Evolutionary conservation across 1,140 invertebrate species (phyloP), one percentile per base, ranked within the genome.

Genomic region (Wasmannia auropunctata): DNA sequence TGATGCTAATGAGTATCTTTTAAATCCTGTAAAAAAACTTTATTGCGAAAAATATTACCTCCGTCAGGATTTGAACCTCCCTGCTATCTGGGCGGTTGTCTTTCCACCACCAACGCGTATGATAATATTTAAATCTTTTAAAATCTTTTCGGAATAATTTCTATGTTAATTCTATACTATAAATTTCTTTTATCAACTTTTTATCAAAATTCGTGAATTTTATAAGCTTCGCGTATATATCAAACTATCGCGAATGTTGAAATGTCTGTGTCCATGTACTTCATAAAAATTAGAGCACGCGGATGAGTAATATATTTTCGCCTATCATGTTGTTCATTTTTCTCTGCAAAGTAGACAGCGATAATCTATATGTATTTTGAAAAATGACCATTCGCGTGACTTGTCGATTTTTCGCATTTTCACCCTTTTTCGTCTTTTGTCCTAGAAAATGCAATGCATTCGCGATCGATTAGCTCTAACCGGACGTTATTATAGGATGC

Each of bases 401-500:
- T 74, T 14, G 37, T 28, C 11, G 25, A 43, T 25, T 81, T 83
- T 43, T 60, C 34, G 16, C 60, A 10, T 46, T 77, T 58, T 62
- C 14, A 25, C 22, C 28, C 28, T 43, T 56, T 72, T 72, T 56
- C 37, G 49, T 4, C 63, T 43, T 69, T 72, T 56, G 65, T 56
- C 25, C 65, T 31, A 56, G 34, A 81, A 69, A 81, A 81, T 49
- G 28, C 63, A 22, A 58, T 28, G 22, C 8, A 22, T 56, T 58
- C 37, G 34, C 34, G 16, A 28, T 58, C 37, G 43, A 74, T 74
- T 58, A 74, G 25, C 28, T 72, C 11, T 37, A 74, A 46, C 8
- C n/a, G 16, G 51, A 16, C 34, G 65, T n/a, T 16, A 72, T 80
- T 70, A 22, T 16, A 54, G 67, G 16, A 70, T 56, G 34, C 19